A percentile compares a stretch with the other conserved stretches of the same genome.
Evolutionary conservation across 1,140 invertebrate species (phyloP).

Genomic region (Bathynomus jamesi): DNA sequence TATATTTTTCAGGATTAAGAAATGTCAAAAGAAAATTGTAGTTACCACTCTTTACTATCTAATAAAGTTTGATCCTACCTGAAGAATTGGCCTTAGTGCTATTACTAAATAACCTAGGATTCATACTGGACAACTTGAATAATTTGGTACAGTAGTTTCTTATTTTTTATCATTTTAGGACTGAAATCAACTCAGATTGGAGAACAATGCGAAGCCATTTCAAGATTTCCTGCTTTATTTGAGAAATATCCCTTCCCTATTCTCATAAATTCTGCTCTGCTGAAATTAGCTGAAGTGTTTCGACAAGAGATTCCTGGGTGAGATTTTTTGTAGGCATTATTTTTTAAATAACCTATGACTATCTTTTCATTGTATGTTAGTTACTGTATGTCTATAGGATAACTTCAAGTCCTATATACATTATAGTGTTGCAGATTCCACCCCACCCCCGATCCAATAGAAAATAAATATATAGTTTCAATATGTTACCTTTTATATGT

Average conservation of each 20-base stretch:
- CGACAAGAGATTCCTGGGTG: conserved; percentile 55
- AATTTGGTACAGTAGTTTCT: too few species aligned
- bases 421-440: too few species aligned
- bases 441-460: too few species aligned
- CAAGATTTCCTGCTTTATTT: conserved; percentile 84
- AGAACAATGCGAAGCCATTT: conserved; percentile 93
- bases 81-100: too few species aligned
- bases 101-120: too few species aligned
- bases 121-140: too few species aligned
- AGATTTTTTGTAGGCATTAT: too few species aligned
- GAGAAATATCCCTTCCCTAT: conserved; percentile 97
- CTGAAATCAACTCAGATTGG: conserved; percentile 79
- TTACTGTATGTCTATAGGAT: neutral
- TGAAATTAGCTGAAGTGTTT: conserved; percentile 92
- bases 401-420: neutral
- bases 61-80: too few species aligned
- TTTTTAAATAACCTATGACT: neutral
- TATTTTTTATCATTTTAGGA: conserved; percentile 52
- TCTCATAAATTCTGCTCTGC: conserved; percentile 88
- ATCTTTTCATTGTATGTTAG: neutral
- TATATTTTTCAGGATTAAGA: too few species aligned
- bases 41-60: neutral
- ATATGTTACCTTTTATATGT: too few species aligned
- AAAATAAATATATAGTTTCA: too few species aligned
- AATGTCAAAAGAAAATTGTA: neutral